Conservation (phyloP, 2,888 invertebrate species). For the Nomada fabriciana region DNA sequence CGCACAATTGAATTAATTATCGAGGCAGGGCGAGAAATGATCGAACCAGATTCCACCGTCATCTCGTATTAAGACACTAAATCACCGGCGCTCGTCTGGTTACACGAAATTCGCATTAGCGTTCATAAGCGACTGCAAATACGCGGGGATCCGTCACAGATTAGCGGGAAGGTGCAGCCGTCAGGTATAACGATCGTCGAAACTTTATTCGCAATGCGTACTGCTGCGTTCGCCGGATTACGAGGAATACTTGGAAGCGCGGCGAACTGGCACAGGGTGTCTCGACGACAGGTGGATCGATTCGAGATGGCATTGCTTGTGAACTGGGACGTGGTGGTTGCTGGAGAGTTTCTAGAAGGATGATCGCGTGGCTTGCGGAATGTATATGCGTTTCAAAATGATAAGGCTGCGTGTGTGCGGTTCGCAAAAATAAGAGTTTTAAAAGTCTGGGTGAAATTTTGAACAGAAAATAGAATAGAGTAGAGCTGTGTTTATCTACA, state of each 20-base stretch:
- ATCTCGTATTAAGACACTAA: constrained; percentile 69
- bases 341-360: no score
- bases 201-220: constrained; percentile 36
- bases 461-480: no score
- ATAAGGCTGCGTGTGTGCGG: no score
- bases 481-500: no score
- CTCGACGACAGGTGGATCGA: constrained; percentile 1
- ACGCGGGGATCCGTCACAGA: constrained; percentile 48
- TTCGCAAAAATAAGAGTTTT: no score
- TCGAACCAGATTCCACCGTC: constrained; percentile 63
- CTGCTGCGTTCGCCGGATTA: neutral
- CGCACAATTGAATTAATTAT: constrained; percentile 68
- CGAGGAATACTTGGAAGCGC: constrained; percentile 19
- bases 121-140: constrained; percentile 63
- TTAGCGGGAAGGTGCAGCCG: constrained; percentile 5
- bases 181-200: constrained; percentile 39
- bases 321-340: no score
- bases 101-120: constrained; percentile 72
- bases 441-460: no score
- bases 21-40: constrained; percentile 40
- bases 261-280: constrained; percentile 5
- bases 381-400: no score
- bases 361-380: no score
- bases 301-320: neutral
- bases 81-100: constrained; percentile 42